Base-by-base conservation (phyloP, 2,888 invertebrate species). In the Drosophila trichaetosa region DNA sequence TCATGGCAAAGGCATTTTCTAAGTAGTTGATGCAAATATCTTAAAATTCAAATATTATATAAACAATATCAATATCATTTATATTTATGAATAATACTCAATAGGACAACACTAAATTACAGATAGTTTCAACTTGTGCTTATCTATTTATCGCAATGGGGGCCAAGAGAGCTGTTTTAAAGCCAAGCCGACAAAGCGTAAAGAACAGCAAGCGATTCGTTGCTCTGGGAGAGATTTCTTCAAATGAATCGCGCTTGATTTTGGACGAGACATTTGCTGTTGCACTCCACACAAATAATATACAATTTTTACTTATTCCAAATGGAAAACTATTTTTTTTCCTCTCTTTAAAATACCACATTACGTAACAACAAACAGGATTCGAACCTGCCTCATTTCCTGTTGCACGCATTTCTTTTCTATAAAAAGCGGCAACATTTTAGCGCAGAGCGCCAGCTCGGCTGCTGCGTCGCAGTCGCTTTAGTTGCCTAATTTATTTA, bases 191-290 rank as follows among this genome's bases (percentile, higher is more conserved):
- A 59, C 34, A 54, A 75, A 46, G 73, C 69, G 73, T 71, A 76
- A 73, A 78, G 78, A 72, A 48, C 34, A 69, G 42, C 63, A 38
- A 67, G 63, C 56, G 18, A 48, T 38, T 29, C 62, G 36, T 81
- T 84, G 16, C 46, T 91, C 60, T 91, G 72, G 91, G 90, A 87
- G 87, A 27, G 54, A 77, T 85, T 86, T 89, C 91, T 91, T 90
- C 85, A 89, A 91, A 84, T 72, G 68, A 75, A 76, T 64, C 72
- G 76, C 69, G 58, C 11, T 18, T 3, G 49, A 58, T 33, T 8
- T 16, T 40, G 16, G 56, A 78, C 83, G 81, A 82, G 71, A 71
- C 70, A 82, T 76, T 82, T 85, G 90, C 90, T 89, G 89, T 90
- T 90, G 59, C 40, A 71, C 89, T 79, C 87, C 91, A 74, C 5